Base-by-base conservation (phyloP, 35 echinoderm and acorn worm genomes). In the Eucidaris tribuloides region DNA sequence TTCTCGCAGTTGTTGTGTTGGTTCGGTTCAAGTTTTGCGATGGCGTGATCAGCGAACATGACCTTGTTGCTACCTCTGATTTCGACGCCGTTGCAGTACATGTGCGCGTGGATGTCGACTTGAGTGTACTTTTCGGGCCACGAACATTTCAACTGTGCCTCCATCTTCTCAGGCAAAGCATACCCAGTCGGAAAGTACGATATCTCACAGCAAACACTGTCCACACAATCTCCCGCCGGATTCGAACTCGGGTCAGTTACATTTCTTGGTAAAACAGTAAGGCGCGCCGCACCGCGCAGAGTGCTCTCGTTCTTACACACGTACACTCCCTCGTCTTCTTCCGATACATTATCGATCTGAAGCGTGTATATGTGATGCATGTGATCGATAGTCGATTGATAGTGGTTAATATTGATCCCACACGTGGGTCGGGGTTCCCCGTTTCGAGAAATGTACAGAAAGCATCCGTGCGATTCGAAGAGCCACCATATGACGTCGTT, bases 401-500 rank as follows among this genome's bases (percentile, higher is more conserved):
- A 74, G 68, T 74, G 68, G 37, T 74, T 27, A 33, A 74, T 74
- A 40, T 74, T 74, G 5, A 74, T 74, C 7, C 68, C 68, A 44
- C 68, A 74, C 2, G 68, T 74, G 14, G 18, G 29, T 14, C 68
- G 68, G 14, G 44, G 68, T 74, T 41, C 25, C 9, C 44, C 68
- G 37, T 74, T 74, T 9, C 68, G 68, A 42, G 68, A 43, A 9
- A 74, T 74, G 68, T 74, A 74, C 18, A 74, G 68, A 40, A 74
- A 74, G 40, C 68, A 74, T 1, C 37, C 38, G 7, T n/a, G 25
- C 7, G 38, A 35, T 40, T 74, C 68, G 20, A 74, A 74, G 37
- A 74, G 68, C 68, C 68, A 74, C 68, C 68, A 74, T 14, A 74
- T 74, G 9, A 36, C 68, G 20, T 74, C 68, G 36, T 74, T 41